Evolutionary conservation across 2,888 invertebrate genomes (phyloP), one percentile per base, ranked within the genome.

Genomic region (Dermolepida albohirtum): DNA sequence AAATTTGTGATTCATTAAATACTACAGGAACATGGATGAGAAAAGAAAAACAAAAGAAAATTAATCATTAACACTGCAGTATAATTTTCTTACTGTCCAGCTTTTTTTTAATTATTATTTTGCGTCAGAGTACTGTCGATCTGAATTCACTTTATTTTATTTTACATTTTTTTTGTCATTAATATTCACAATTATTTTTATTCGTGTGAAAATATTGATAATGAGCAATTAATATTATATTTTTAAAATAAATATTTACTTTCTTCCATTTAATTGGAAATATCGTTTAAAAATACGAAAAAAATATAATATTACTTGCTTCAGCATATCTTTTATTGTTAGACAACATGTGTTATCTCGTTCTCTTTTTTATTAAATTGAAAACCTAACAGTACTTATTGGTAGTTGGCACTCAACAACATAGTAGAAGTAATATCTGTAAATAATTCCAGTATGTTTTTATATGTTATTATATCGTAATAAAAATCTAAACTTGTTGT

Each of bases 361-460:
- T 51, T 51, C 12, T 34, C 14, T 14, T 5, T 39, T 54, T 52
- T 17, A 51, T 29, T 34, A 5, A 34, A 34, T 34, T 34, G 34
- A 49, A 69, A 77, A 78, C 76, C 77, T 79, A 78, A 79, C 78
- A 72, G 72, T 71, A 47, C 55, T 66, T 72, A 73, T 76, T 78
- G 80, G 81, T 81, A 81, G 80, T 83, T 83, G 83, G 83, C 83
- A 83, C 83, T 83, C 81, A 80, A 78, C 78, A 78, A 78, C 74
- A 76, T 75, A 71, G 66, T 72, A 67, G 70, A 73, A 73, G 72
- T 74, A 76, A 75, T 75, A 77, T 77, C 76, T 79, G 77, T 80
- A 79, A 79, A 79, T 76, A 76, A 80, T 75, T 77, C 75, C 75
- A 70, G 75, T 74, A 72, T 70, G 67, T 66, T 51, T 59, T 68